Evolutionary conservation across 1,140 invertebrate species (phyloP), one percentile per base, ranked within the genome.

Genomic region (Zelostemma sp.): DNA sequence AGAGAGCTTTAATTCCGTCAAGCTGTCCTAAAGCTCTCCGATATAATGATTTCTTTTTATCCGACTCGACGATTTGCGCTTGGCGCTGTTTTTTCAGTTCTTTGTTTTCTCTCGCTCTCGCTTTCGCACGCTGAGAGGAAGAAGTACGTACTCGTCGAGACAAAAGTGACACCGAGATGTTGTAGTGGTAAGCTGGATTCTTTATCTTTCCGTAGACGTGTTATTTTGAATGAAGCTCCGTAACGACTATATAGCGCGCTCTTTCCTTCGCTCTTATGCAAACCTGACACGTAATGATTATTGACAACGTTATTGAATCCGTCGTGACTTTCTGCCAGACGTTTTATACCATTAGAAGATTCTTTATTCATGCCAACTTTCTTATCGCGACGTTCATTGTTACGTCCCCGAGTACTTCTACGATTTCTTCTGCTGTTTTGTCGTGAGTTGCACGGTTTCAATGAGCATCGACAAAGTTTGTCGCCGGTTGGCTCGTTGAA

Each of bases 1-100:
- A 45, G 33, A 6, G 58, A 56, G 63, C 69, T 67, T 69, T 68
- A 77, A 75, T 74, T 72, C 67, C 43, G 14, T 51, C 38, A 56
- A 50, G 45, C 57, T 53, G 64, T 45, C 57, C 62, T 59, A 54
- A 74, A 70, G 61, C 46, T 41, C 46, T 12, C 14, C 21, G 41
- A 12, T 57, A 49, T 54, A 65, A 70, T 60, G 45, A 71, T 73
- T 68, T 55, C 54, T 69, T 57, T 54, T 69, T 56, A 63, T 53
- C 43, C 43, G 48, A 54, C 66, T 56, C 58, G 54, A 56, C 54
- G 65, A 45, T 74, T 59, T 54, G 48, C 4, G 17, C 41, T 43
- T 11, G 9, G 14, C 41, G 4, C 46, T 14, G 41, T 11, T 15
- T 15, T 31, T 9, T 12, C n/a, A 1, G 6, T 28, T 31, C 21